Percentiles rank a stretch among this genome's conserved stretches.
Evolutionary conservation across 2,888 invertebrate species (phyloP).

Genomic region (Plebejus melissa): DNA sequence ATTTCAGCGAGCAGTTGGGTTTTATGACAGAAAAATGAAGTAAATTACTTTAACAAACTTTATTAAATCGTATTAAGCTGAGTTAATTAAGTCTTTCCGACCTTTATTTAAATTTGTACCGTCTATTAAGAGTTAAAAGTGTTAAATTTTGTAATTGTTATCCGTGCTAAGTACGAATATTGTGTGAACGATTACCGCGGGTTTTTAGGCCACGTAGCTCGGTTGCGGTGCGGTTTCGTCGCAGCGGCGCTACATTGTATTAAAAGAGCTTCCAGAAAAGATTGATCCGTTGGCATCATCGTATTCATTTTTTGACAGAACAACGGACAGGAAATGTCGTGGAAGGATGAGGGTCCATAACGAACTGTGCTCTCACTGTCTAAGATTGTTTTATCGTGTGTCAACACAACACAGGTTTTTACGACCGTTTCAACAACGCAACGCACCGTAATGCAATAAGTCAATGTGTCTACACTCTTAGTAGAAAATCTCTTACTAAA

Average conservation of each 20-base stretch:
- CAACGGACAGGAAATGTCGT: too few species aligned
- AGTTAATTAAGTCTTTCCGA: conserved; percentile 15
- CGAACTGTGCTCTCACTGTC: too few species aligned
- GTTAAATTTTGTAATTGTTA: background rate
- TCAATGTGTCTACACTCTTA: too few species aligned
- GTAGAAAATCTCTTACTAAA: too few species aligned
- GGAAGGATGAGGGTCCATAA: too few species aligned
- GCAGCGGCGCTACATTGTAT: background rate
- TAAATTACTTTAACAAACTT: conserved; percentile 18
- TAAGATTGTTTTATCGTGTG: too few species aligned
- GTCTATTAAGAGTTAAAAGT: background rate
- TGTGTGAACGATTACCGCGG: background rate
- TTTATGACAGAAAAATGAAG: conserved; percentile 23
- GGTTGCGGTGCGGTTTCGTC: background rate
- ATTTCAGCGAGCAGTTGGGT: conserved; percentile 9
- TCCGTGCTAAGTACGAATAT: background rate
- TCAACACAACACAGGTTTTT: too few species aligned
- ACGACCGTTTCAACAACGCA: too few species aligned
- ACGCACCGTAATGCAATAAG: too few species aligned
- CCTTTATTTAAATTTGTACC: conserved; percentile 20
- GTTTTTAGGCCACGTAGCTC: background rate
- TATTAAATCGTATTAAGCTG: conserved; percentile 22
- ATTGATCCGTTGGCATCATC: too few species aligned
- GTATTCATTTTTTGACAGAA: too few species aligned
- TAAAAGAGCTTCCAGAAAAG: too few species aligned